Base-by-base conservation (phyloP, 2,888 invertebrate species). In the Sminthurides aquaticus region DNA sequence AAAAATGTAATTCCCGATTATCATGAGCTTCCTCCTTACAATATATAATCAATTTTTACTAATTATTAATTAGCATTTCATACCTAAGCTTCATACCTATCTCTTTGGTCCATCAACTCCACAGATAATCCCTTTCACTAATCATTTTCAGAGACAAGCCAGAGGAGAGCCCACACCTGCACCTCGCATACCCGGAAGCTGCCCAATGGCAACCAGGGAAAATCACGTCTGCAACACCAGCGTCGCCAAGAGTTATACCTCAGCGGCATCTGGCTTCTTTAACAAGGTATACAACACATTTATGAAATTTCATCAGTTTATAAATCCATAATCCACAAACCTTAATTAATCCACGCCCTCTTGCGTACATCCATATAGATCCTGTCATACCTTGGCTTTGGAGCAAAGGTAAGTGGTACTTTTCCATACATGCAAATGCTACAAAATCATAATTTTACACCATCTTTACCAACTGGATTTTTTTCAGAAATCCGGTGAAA, bases 1-100 rank as follows among this genome's bases (percentile, higher is more conserved):
- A 64, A 70, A 49, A 65, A 65, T 29, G 65, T 24, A 56, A 62
- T n/a, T n/a, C n/a, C n/a, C n/a, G n/a, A n/a, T n/a, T n/a, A n/a
- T n/a, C n/a, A n/a, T n/a, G n/a, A n/a, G n/a, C n/a, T n/a, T n/a
- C n/a, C n/a, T n/a, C n/a, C n/a, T n/a, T n/a, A n/a, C n/a, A n/a
- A n/a, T n/a, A n/a, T n/a, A n/a, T n/a, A n/a, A n/a, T n/a, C n/a
- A n/a, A n/a, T n/a, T n/a, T n/a, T n/a, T n/a, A n/a, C n/a, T n/a
- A n/a, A n/a, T n/a, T n/a, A n/a, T n/a, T n/a, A n/a, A n/a, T n/a
- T n/a, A n/a, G n/a, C n/a, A n/a, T n/a, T n/a, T n/a, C n/a, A n/a
- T n/a, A n/a, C n/a, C n/a, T n/a, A n/a, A n/a, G n/a, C n/a, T n/a
- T n/a, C n/a, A n/a, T n/a, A n/a, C n/a, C n/a, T n/a, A 56, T 55